A percentile compares a stretch with the other conserved stretches of the same genome.
These are phyloP conservation scores for Hirundichthys speculiger DNA, from an alignment of 2,113 vertebrate species.

Conservation along the genomic window DNA sequence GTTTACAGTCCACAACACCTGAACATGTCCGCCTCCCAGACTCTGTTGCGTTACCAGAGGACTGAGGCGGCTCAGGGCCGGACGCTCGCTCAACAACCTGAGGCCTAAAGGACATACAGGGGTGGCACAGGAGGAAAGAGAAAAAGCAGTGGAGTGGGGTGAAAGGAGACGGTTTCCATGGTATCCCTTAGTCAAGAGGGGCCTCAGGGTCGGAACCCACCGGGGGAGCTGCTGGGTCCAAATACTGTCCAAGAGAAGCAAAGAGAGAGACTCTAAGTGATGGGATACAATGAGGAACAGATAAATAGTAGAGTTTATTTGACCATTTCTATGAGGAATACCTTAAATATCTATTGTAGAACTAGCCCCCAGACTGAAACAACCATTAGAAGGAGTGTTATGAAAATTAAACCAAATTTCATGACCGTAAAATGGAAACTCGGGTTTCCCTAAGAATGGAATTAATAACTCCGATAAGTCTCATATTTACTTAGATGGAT, in stretches of 20 bases:
- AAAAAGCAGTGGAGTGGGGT: slow-evolving; percentile 48
- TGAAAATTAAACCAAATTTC: too few species aligned
- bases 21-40: slow-evolving; percentile 66
- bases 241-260: slow-evolving; percentile 46
- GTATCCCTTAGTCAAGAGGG: slow-evolving; percentile 41
- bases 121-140: slow-evolving; percentile 57
- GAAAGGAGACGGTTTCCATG: slow-evolving; percentile 60
- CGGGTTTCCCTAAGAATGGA: too few species aligned
- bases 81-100: slow-evolving; percentile 55
- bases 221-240: too few species aligned
- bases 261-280: neutral
- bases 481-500: too few species aligned
- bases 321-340: too few species aligned
- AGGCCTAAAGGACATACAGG: slow-evolving; percentile 43
- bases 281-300: neutral
- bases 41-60: slow-evolving; percentile 40
- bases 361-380: too few species aligned
- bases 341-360: too few species aligned
- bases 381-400: too few species aligned
- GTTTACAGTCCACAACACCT: slow-evolving; percentile 78
- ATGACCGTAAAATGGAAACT: too few species aligned
- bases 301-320: too few species aligned
- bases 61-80: slow-evolving; percentile 38
- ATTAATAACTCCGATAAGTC: too few species aligned
- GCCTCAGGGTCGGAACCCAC: slow-evolving; percentile 16